phyloP scores from a whole-genome alignment of 2,797 vertebrate genomes.

The Artibeus jamaicensis region DNA sequence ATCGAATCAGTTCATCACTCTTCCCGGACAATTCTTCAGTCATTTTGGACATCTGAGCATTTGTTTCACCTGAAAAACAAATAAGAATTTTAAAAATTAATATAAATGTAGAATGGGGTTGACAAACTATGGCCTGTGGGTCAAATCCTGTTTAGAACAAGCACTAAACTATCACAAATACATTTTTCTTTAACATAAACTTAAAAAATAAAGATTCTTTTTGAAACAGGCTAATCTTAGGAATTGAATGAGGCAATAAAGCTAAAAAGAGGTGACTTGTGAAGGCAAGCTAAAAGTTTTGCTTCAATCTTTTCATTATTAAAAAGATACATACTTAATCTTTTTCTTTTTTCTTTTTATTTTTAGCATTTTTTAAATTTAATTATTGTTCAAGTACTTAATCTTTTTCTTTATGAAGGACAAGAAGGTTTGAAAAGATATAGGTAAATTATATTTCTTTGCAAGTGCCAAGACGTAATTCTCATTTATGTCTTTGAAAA shows the following conservation, averaged over 20 bases:
- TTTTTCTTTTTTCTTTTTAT: slow-evolving; percentile 41
- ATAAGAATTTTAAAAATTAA: neutral
- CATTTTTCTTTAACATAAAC: slow-evolving; percentile 5
- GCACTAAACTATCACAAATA: neutral
- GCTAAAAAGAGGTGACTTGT: neutral
- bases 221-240: neutral
- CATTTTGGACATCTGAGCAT: slow-evolving; percentile 93
- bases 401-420: slow-evolving; percentile 12
- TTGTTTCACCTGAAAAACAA: slow-evolving; percentile 91
- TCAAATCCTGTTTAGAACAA: neutral
- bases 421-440: neutral
- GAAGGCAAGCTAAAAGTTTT: neutral
- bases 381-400: too few species aligned
- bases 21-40: slow-evolving; percentile 93
- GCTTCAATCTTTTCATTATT: neutral
- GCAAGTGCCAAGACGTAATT: neutral
- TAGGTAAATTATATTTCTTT: neutral
- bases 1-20: slow-evolving; percentile 92
- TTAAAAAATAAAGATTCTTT: slow-evolving; percentile 14
- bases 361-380: too few species aligned
- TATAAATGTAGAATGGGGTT: neutral
- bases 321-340: neutral
- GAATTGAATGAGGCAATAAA: neutral
- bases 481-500: slow-evolving; percentile 22
- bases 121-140: neutral